Base-by-base conservation (phyloP, 2,113 vertebrate species). In the Tachysurus vachellii region DNA sequence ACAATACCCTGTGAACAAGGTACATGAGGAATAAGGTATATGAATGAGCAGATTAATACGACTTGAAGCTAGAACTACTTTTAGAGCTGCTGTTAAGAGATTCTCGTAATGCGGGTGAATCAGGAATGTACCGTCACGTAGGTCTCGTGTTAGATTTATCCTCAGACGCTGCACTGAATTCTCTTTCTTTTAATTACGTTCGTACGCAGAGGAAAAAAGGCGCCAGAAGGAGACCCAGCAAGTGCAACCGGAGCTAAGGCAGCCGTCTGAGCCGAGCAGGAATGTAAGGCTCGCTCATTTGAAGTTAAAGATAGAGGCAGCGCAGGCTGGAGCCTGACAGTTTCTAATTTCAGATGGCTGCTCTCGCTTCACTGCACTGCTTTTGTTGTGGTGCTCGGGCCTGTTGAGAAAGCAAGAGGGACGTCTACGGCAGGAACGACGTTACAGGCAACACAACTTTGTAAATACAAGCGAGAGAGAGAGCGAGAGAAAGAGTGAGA, bases 271-370 rank as follows among this genome's bases (percentile, higher is more conserved):
- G 96, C 96, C 93, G 93, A 89, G 88, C 93, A 97, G 96, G 98
- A 99, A 99, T 98, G 97, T 95, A 93, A 96, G 96, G 96, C 95
- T 95, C 93, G 96, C 96, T 96, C 95, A 93, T 96, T 96, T 95
- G 95, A 95, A 96, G 97, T 98, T 99, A 99, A 98, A 99, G 97
- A 99, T 99, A 99, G 97, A 96, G 94, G 84, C 96, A 92, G 95
- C 93, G 87, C 90, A 95, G 92, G 91, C 92, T 93, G 93, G 92
- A 92, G 94, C 92, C 93, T 93, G 93, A 94, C 95, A 93, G 94
- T 93, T 92, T 95, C 96, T 95, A 94, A 96, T 95, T 96, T 94
- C 94, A 93, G 90, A 88, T 90, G 90, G 93, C 91, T 83, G 91
- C 89, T 91, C 64, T 85, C 85, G 87, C 92, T 76, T 26, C 81